Conservation (phyloP, 2,888 invertebrate genomes). For the Thumatha senex region DNA sequence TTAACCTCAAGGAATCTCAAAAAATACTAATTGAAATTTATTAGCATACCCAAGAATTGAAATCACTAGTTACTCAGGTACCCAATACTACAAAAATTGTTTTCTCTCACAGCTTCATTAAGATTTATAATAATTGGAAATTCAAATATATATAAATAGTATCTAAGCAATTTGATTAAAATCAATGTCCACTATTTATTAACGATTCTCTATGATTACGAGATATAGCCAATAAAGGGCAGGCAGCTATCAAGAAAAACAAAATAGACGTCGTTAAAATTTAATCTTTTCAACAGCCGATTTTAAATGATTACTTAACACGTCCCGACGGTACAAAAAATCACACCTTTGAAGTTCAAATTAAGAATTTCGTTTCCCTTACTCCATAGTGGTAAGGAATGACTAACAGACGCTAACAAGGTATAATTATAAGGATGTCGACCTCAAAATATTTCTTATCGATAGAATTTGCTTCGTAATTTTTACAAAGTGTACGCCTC, state of each 20-base stretch:
- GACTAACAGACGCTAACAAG: conserved; percentile 79
- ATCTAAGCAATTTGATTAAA: conserved; percentile 24
- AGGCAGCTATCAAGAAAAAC: conserved; percentile 45
- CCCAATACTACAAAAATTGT: background rate
- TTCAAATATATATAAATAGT: conserved; percentile 15
- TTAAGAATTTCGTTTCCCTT: conserved; percentile 71
- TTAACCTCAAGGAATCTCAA: too few relatives aligned
- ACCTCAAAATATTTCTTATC: conserved; percentile 53
- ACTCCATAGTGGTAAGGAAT: conserved; percentile 54
- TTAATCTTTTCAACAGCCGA: conserved; percentile 52
- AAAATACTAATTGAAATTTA: too few relatives aligned
- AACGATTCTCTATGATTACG: conserved; percentile 32
- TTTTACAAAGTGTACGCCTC: conserved; percentile 38
- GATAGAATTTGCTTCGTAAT: conserved; percentile 59
- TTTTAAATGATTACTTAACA: conserved; percentile 76
- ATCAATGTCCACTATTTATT: conserved; percentile 29
- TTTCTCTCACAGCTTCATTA: conserved; percentile 3
- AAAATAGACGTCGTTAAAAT: conserved; percentile 49
- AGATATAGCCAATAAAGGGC: conserved; percentile 40
- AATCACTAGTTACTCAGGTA: background rate
- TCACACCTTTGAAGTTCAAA: conserved; percentile 77
- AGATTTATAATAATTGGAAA: conserved; percentile 8
- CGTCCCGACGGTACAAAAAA: conserved; percentile 66
- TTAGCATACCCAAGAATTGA: too few relatives aligned
- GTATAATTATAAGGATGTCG: conserved; percentile 74